Conservation (phyloP, 2,888 invertebrate species). For the Leistus spinibarbis region DNA sequence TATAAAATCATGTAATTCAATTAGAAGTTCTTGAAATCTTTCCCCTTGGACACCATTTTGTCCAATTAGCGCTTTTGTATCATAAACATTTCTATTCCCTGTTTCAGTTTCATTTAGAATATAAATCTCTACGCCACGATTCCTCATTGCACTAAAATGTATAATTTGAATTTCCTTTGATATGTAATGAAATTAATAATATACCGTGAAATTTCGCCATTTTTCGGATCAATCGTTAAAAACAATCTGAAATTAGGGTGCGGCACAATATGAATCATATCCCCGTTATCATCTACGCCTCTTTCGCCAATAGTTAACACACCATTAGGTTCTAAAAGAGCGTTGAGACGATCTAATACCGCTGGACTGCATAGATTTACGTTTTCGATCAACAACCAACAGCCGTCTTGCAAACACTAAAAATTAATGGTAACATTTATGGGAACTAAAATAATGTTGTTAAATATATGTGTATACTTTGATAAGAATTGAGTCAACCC, state of each 20-base stretch:
- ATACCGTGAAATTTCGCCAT: conserved; percentile 92
- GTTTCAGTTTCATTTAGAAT: conserved; percentile 56
- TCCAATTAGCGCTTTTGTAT: conserved; percentile 62
- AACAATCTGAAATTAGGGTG: conserved; percentile 93
- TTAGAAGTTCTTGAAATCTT: conserved; percentile 57
- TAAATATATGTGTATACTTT: conserved; percentile 61
- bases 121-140: conserved; percentile 93
- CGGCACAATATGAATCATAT: conserved; percentile 76
- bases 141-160: conserved; percentile 87
- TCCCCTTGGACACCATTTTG: conserved; percentile 58
- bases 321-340: conserved; percentile 91
- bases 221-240: conserved; percentile 91
- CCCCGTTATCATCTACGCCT: conserved; percentile 75
- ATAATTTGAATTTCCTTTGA: not conserved
- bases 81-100: conserved; percentile 50
- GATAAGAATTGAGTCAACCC: conserved; percentile 87
- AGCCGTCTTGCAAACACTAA: conserved; percentile 75
- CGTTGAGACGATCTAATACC: conserved; percentile 94
- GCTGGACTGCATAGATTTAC: conserved; percentile 96
- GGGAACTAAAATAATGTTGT: conserved; percentile 18
- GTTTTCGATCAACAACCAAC: conserved; percentile 87
- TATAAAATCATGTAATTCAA: conserved; percentile 59
- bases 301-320: conserved; percentile 88
- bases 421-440: conserved; percentile 11
- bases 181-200: conserved; percentile 11